phyloP scores from a whole-genome alignment of 2,888 invertebrate species.

The Apoda limacodes region DNA sequence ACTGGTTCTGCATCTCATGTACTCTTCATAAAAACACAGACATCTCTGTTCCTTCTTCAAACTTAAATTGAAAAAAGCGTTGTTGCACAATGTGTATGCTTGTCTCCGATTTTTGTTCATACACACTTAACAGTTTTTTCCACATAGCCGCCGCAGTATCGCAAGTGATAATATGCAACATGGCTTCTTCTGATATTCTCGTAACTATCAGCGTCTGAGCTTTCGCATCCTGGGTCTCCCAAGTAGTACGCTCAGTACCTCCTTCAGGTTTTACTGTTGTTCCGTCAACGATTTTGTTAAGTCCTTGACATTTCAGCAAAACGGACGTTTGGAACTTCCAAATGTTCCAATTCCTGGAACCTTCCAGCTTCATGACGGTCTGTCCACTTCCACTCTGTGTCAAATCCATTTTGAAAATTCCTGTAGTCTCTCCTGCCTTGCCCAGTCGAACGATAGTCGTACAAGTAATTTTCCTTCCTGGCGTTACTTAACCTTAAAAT shows the following conservation, averaged over 20 bases:
- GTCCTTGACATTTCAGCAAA: conserved; percentile 6
- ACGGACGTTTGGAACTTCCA: conserved; percentile 11
- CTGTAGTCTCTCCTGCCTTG: neutral
- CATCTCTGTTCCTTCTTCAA: conserved; percentile 15
- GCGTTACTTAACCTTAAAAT: neutral
- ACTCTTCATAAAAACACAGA: conserved; percentile 17
- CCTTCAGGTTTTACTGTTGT: conserved; percentile 1
- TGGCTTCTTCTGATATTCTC: conserved; percentile 16
- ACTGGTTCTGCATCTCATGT: conserved; percentile 12
- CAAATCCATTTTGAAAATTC: neutral
- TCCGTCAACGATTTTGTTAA: conserved; percentile 3
- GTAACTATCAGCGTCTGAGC: conserved; percentile 19
- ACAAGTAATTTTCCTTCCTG: neutral
- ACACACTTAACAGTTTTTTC: conserved; percentile 19
- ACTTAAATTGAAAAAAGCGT: conserved; percentile 21
- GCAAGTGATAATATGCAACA: conserved; percentile 18
- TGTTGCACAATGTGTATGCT: conserved; percentile 26
- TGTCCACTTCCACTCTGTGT: neutral
- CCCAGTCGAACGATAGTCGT: neutral
- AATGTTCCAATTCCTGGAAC: conserved; percentile 9
- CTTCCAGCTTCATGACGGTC: conserved; percentile 9
- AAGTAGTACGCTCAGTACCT: conserved; percentile 2
- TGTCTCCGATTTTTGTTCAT: conserved; percentile 27
- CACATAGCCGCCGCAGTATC: conserved; percentile 19
- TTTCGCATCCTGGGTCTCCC: conserved; percentile 13